Conservation (phyloP, 1,140 invertebrate genomes). For the Aradophagus sp. region DNA sequence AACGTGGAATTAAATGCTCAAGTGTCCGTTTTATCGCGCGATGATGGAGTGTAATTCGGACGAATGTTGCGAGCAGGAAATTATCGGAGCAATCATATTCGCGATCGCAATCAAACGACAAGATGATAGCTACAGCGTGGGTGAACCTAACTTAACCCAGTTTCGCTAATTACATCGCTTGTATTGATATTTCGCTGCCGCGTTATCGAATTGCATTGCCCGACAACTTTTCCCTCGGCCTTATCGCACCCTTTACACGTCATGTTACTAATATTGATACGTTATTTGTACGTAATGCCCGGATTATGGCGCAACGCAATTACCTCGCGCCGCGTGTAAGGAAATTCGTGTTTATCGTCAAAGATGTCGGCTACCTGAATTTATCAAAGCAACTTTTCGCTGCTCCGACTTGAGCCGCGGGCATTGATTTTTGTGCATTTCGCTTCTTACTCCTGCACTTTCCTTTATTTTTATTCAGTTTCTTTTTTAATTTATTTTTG, state of each 20-base stretch:
- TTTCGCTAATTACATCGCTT: slow-evolving; percentile 49
- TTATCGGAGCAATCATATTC: slow-evolving; percentile 57
- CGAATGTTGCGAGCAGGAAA: slow-evolving; percentile 52
- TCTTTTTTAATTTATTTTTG: too few species aligned
- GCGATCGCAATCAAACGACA: slow-evolving; percentile 51
- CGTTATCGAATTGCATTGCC: slow-evolving; percentile 41
- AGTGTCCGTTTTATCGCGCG: slow-evolving; percentile 54
- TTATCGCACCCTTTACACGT: slow-evolving; percentile 36
- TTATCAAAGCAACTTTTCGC: slow-evolving; percentile 10
- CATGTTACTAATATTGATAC: slow-evolving; percentile 43
- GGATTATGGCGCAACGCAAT: slow-evolving; percentile 21
- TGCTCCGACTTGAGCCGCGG: background rate
- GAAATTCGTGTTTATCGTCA: slow-evolving; percentile 25
- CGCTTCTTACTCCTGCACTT: background rate
- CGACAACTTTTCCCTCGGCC: slow-evolving; percentile 42
- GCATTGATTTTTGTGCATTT: background rate
- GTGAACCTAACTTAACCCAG: slow-evolving; percentile 54
- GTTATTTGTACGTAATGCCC: slow-evolving; percentile 32
- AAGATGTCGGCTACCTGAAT: slow-evolving; percentile 15
- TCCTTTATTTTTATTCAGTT: too few species aligned
- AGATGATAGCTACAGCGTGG: slow-evolving; percentile 46
- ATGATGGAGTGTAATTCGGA: slow-evolving; percentile 56
- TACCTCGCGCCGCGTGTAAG: slow-evolving; percentile 12
- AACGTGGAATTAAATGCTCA: slow-evolving; percentile 57
- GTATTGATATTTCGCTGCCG: slow-evolving; percentile 49